phyloP scores from a whole-genome alignment of 2,888 invertebrate genomes.

The Eledone cirrhosa region DNA sequence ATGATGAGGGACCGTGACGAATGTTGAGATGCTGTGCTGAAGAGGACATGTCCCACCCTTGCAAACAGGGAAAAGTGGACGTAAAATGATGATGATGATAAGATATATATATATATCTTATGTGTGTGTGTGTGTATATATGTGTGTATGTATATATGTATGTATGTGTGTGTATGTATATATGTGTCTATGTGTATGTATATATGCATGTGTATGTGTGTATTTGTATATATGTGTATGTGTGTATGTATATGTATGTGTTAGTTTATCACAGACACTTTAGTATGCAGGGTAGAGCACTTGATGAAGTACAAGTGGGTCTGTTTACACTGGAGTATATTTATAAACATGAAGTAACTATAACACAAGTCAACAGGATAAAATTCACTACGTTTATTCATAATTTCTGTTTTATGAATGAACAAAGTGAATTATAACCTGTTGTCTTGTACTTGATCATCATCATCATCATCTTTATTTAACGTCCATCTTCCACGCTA shows the following conservation, averaged over 20 bases:
- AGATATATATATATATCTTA: neutral
- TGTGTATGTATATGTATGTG: conserved; percentile 13
- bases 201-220: neutral
- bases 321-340: neutral
- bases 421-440: too few relatives aligned
- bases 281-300: too few relatives aligned
- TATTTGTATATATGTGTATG: neutral
- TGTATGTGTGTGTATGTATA: neutral
- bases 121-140: neutral
- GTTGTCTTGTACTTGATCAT: too few relatives aligned
- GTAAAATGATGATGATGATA: too few relatives aligned
- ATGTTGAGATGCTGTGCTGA: too few relatives aligned
- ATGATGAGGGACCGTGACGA: too few relatives aligned
- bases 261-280: neutral
- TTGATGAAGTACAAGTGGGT: neutral
- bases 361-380: neutral
- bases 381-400: too few relatives aligned
- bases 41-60: too few relatives aligned
- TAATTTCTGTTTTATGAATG: too few relatives aligned
- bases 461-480: too few relatives aligned
- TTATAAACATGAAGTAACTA: neutral
- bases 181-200: neutral
- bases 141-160: neutral
- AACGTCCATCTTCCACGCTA: too few relatives aligned
- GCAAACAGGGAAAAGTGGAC: too few relatives aligned